A percentile compares a stretch with the other conserved stretches of the same genome.
Conservation (phyloP, 2,113 vertebrate species). For the Spheniscus mendiculus region DNA sequence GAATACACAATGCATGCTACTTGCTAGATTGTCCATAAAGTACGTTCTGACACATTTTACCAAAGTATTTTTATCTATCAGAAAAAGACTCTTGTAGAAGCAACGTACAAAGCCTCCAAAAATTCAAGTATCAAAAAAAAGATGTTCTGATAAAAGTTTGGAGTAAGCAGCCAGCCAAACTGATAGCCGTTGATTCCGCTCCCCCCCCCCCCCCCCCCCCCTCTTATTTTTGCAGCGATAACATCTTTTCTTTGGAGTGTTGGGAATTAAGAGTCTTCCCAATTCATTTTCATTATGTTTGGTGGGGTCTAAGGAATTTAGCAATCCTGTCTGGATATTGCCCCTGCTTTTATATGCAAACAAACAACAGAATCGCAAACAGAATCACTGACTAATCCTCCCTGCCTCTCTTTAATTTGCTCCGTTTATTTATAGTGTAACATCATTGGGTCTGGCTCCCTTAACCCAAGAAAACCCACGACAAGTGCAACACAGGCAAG, state of each 20-base stretch:
- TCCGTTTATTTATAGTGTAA: not conserved
- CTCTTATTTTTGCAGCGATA: constrained; percentile 8
- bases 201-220: no score
- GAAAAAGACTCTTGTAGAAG: constrained; percentile 37
- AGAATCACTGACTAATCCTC: not conserved
- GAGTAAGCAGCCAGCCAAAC: constrained; percentile 6
- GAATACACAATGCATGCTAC: not conserved
- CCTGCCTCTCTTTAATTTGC: not conserved
- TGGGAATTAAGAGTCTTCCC: not conserved
- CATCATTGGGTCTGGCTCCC: not conserved
- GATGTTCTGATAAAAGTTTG: not conserved
- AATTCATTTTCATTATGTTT: not conserved
- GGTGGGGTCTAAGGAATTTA: not conserved
- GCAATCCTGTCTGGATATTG: not conserved
- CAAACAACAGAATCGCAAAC: not conserved
- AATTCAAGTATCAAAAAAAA: constrained; percentile 46
- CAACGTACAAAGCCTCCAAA: constrained; percentile 48
- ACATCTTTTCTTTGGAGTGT: not conserved
- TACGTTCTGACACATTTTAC: constrained; percentile 23
- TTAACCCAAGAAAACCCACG: not conserved
- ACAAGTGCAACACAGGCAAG: not conserved
- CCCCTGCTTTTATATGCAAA: not conserved
- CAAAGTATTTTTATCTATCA: constrained; percentile 4
- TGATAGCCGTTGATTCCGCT: not conserved
- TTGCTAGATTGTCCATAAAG: constrained; percentile 13